These are phyloP conservation scores for Phylloscopus trochilus DNA, from an alignment of 2,113 vertebrate species.

Conservation along the genomic window DNA sequence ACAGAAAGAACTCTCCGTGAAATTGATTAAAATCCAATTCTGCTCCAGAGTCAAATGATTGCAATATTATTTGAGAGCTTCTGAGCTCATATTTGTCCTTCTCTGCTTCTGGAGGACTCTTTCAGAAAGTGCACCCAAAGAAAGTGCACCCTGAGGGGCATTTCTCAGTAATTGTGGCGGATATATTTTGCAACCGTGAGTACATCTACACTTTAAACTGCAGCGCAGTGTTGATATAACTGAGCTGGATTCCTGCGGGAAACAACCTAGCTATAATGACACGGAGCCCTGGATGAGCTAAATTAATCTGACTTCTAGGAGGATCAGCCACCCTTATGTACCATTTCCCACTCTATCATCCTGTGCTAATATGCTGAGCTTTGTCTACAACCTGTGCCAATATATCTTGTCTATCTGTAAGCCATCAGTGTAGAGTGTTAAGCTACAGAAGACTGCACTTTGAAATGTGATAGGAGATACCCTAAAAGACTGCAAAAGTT, in stretches of 20 bases:
- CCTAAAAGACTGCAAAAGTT: neutral
- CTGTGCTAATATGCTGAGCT: neutral
- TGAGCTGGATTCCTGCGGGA: neutral
- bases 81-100: neutral
- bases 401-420: neutral
- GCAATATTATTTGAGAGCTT: neutral
- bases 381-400: neutral
- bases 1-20: neutral
- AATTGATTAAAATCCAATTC: constrained; percentile 1
- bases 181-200: neutral
- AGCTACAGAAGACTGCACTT: neutral
- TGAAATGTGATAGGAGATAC: neutral
- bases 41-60: neutral
- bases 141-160: neutral
- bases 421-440: neutral
- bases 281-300: neutral
- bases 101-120: neutral
- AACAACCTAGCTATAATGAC: neutral
- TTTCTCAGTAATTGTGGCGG: neutral
- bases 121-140: neutral
- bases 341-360: neutral
- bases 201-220: neutral
- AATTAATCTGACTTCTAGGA: neutral
- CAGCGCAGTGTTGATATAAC: neutral
- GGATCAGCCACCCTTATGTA: neutral